Evolutionary conservation across 37 sponge, comb jelly and placozoan species (phyloP).

Genomic region (Geodia barretti): DNA sequence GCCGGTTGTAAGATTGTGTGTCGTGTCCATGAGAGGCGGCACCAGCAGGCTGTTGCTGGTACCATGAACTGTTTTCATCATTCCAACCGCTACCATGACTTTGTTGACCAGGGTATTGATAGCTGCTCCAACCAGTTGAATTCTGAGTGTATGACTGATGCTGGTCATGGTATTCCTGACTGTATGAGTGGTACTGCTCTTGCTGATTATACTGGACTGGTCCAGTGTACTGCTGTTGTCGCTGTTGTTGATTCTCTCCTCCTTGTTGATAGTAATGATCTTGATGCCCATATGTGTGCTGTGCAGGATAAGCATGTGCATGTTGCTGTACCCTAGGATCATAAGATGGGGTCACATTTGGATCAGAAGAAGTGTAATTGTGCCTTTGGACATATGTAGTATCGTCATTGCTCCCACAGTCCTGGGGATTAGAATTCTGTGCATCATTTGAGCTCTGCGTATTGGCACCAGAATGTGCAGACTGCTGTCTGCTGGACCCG

Average conservation of each 20-base stretch:
- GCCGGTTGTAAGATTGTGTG: not conserved
- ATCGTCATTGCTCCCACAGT: too few species aligned
- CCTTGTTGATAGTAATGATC: not conserved
- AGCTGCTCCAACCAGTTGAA: not conserved
- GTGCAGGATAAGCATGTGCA: not conserved
- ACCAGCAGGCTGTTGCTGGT: not conserved
- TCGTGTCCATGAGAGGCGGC: not conserved
- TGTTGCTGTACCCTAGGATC: constrained; percentile 1
- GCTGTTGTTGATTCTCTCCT: not conserved
- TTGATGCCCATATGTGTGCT: not conserved
- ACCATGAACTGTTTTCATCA: not conserved
- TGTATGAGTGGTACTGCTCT: not conserved
- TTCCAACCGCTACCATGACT: not conserved
- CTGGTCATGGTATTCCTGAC: not conserved
- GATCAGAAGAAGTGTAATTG: too few species aligned
- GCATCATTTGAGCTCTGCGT: too few species aligned
- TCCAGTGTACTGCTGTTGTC: not conserved
- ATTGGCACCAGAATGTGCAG: too few species aligned
- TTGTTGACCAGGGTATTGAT: not conserved
- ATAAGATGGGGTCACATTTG: too few species aligned
- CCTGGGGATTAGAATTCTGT: too few species aligned
- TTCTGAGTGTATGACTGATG: not conserved
- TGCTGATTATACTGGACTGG: not conserved
- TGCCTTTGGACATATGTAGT: too few species aligned
- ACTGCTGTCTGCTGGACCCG: too few species aligned